A percentile compares a stretch with the other conserved stretches of the same genome.
Evolutionary conservation across 23 tunicate genomes (phyloP).

Genomic region (Botrylloides violaceus): DNA sequence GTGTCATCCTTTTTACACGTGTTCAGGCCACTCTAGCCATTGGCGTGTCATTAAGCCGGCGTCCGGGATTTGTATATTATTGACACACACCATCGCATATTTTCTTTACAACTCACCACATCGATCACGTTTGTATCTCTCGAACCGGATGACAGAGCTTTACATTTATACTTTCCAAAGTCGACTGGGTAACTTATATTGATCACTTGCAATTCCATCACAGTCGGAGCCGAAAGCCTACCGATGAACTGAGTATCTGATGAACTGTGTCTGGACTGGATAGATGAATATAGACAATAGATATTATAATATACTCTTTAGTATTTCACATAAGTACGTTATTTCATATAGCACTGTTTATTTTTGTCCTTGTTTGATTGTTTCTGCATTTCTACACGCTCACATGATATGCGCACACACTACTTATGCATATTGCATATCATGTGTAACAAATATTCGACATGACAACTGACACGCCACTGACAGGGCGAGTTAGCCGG

Average conservation of each 20-base stretch:
- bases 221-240: not conserved
- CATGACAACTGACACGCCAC: too few species aligned
- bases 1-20: too few species aligned
- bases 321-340: too few species aligned
- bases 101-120: slow-evolving; percentile 8
- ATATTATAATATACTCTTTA: not conserved
- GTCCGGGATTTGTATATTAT: too few species aligned
- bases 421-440: too few species aligned
- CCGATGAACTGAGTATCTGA: slow-evolving; percentile 1
- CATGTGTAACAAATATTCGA: too few species aligned
- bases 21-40: not conserved
- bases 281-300: not conserved
- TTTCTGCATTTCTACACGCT: too few species aligned
- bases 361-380: too few species aligned
- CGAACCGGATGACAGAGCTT: not conserved
- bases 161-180: slow-evolving; percentile 21
- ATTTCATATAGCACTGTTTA: too few species aligned
- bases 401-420: too few species aligned
- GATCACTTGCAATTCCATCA: not conserved
- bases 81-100: too few species aligned
- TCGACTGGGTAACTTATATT: slow-evolving; percentile 8
- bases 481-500: too few species aligned
- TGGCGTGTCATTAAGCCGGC: not conserved
- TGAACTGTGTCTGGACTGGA: slow-evolving; percentile 5
- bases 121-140: not conserved